Conservation (phyloP, 37 sponge, comb jelly and placozoan species). For the Theonella swinhoei region DNA sequence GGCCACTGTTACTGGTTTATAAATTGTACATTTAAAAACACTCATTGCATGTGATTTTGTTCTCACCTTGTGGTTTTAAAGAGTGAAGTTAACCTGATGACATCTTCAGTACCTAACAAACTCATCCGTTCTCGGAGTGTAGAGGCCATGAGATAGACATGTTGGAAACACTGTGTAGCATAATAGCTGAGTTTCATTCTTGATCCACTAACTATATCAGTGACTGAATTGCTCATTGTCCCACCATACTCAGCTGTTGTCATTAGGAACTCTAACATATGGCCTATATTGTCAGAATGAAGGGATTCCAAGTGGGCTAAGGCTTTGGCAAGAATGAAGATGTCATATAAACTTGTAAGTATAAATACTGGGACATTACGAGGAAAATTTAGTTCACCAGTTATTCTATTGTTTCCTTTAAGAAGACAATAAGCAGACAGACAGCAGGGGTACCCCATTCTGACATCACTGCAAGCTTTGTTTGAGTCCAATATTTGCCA, state of each 20-base stretch:
- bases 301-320: neutral
- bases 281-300: neutral
- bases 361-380: conserved; percentile 41
- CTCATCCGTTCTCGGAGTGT: neutral
- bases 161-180: neutral
- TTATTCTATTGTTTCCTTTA: neutral
- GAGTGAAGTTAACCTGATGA: neutral
- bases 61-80: neutral
- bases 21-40: neutral
- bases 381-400: conserved; percentile 32
- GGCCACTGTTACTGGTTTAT: neutral
- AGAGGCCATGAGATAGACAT: neutral
- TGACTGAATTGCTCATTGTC: conserved; percentile 76
- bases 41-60: neutral
- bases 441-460: conserved; percentile 72
- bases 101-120: neutral
- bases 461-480: conserved; percentile 26
- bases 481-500: neutral
- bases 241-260: conserved; percentile 80
- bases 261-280: conserved; percentile 11
- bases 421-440: conserved; percentile 68
- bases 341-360: conserved; percentile 68
- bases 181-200: neutral
- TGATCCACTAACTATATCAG: neutral
- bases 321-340: conserved; percentile 52